Evolutionary conservation across 2,797 vertebrate genomes (phyloP), one percentile per base, ranked within the genome.

Genomic region (Rallus crepitans): DNA sequence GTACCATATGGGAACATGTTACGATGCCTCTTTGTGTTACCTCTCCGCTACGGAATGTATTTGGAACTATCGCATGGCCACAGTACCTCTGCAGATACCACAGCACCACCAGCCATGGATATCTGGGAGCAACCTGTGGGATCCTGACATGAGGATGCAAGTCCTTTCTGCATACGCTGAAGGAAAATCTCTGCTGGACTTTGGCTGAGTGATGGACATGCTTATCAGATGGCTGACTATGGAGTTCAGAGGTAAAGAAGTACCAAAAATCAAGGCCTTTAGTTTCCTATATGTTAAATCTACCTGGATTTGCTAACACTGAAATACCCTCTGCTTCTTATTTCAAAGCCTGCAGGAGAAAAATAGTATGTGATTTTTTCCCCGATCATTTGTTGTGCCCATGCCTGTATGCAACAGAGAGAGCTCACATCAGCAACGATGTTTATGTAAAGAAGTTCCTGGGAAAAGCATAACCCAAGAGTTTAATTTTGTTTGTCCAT

Each of bases 1-100:
- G 86, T n/a, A 76, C 80, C 86, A 70, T 79, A 87, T 60, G 66
- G 86, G 82, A 93, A 87, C 39, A 70, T 76, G 59, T 56, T 92
- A 48, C 7, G n/a, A 52, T 70, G 75, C 42, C 79, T 91, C 81
- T 90, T 72, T 27, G 18, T 24, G 53, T 84, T 68, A 68, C 5
- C 1, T 94, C 83, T 77, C 42, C 30, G 14, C 61, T 66, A 24
- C 8, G 13, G 84, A 37, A 68, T 0, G 1, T 48, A 47, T 39
- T 68, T 73, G 69, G 60, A 81, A 47, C 11, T 37, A 55, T 15
- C 0, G 1, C 47, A 12, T 6, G 21, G 57, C n/a, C 40, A 39
- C 69, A 17, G 5, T 6, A 3, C 20, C 40, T 61, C 66, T 76
- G 69, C 61, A 52, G 73, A 35, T 12, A 61, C 15, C 83, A 52